Percentiles rank a stretch among this genome's conserved stretches.
These are phyloP conservation scores for Pocota personata DNA, from an alignment of 2,888 invertebrate genomes.

Conservation along the genomic window DNA sequence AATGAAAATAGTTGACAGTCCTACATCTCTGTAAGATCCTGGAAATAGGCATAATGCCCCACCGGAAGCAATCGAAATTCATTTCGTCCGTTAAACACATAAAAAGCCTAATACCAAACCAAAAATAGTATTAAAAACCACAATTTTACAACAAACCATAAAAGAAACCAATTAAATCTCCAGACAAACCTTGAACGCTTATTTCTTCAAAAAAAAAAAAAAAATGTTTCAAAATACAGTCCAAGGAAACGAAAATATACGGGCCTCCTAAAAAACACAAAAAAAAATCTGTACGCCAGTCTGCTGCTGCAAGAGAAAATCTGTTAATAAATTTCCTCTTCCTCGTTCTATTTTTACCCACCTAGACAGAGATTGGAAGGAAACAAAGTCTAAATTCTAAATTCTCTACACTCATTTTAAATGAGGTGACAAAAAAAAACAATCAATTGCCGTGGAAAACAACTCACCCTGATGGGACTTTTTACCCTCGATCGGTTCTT, in stretches of 20 bases:
- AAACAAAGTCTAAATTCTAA: conserved; percentile 9
- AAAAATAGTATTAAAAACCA: not conserved
- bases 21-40: too few species aligned
- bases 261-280: conserved; percentile 9
- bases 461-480: conserved; percentile 50
- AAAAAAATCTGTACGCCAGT: conserved; percentile 3
- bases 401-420: not conserved
- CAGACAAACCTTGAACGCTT: conserved; percentile 3
- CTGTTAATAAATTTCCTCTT: conserved; percentile 65
- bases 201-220: not conserved
- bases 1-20: too few species aligned
- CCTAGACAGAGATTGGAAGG: conserved; percentile 40
- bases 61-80: not conserved
- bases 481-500: conserved; percentile 16
- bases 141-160: not conserved
- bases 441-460: conserved; percentile 26
- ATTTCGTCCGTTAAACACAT: too few species aligned
- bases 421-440: conserved; percentile 34
- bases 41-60: not conserved
- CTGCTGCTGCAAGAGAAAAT: not conserved
- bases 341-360: conserved; percentile 69
- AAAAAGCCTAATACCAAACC: too few species aligned
- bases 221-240: not conserved
- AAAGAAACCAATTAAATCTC: not conserved
- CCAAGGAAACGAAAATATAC: conserved; percentile 19